A percentile compares a stretch with the other conserved stretches of the same genome.
Conservation (phyloP, 2,888 invertebrate species). For the Aradus depressus region DNA sequence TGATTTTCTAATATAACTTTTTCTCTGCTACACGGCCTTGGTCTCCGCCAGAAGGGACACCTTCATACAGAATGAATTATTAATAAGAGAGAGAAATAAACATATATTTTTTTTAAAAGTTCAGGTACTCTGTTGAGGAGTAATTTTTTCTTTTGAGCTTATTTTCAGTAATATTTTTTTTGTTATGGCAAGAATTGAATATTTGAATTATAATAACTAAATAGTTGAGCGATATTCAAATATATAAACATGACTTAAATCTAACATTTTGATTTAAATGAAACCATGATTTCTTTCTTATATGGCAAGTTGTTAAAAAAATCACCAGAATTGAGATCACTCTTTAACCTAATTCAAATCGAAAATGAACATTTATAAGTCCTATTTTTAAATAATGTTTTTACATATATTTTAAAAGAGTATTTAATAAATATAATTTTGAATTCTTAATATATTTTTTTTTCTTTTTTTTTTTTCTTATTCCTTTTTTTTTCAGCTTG, state of each 20-base stretch:
- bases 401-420: not conserved
- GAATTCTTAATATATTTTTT: conserved; percentile 3
- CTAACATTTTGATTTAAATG: conserved; percentile 27
- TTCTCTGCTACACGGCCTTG: too few species aligned
- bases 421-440: conserved; percentile 1
- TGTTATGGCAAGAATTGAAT: conserved; percentile 26
- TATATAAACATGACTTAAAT: conserved; percentile 26
- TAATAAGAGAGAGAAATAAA: conserved; percentile 18
- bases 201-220: conserved; percentile 21
- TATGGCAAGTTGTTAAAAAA: conserved; percentile 28
- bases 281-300: conserved; percentile 23
- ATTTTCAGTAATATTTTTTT: conserved; percentile 19
- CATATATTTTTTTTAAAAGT: too few species aligned
- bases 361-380: conserved; percentile 9
- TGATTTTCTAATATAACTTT: too few species aligned
- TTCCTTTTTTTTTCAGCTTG: conserved; percentile 7
- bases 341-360: conserved; percentile 26
- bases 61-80: conserved; percentile 15
- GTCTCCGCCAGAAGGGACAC: too few species aligned
- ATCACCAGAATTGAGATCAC: conserved; percentile 29
- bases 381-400: not conserved
- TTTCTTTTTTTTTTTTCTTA: conserved; percentile 1
- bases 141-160: conserved; percentile 24
- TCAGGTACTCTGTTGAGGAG: conserved; percentile 27
- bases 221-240: conserved; percentile 27